Conservation (phyloP, 2,113 vertebrate species). For the Phycodurus eques region DNA sequence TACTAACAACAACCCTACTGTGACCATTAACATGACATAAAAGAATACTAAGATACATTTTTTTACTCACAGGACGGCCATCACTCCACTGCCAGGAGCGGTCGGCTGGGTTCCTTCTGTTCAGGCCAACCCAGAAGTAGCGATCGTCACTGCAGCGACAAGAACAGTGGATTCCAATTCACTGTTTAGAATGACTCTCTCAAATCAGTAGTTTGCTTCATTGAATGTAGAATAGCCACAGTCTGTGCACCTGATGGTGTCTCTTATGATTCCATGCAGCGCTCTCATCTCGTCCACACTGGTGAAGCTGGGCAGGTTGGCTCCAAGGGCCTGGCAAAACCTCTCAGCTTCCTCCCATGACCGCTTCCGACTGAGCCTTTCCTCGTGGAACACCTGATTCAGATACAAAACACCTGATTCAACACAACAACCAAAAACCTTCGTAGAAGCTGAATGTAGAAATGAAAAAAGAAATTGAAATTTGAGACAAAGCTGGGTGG, state of each 20-base stretch:
- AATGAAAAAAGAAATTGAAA: background rate
- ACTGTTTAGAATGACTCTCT: too few relatives aligned
- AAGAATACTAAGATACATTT: background rate
- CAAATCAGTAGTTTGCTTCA: background rate
- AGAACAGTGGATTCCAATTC: background rate
- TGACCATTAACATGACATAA: background rate
- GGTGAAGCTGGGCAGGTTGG: conserved; percentile 85
- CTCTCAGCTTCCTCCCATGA: conserved; percentile 91
- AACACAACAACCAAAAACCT: background rate
- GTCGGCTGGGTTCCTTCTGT: conserved; percentile 85
- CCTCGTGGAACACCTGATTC: conserved; percentile 84
- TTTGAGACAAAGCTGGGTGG: background rate
- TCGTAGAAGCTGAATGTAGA: background rate
- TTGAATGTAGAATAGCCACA: background rate
- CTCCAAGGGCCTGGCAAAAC: conserved; percentile 88
- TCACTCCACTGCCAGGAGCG: conserved; percentile 93
- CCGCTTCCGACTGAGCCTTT: conserved; percentile 84
- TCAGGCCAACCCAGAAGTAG: conserved; percentile 93
- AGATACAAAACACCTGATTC: background rate
- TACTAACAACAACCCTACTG: background rate
- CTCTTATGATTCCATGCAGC: conserved; percentile 77
- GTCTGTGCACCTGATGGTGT: conserved; percentile 79
- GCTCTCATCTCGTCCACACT: conserved; percentile 73
- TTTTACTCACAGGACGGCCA: conserved; percentile 81
- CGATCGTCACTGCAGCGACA: conserved; percentile 74